Base-by-base conservation (phyloP, 1,140 invertebrate species). In the Orussus abietinus region DNA sequence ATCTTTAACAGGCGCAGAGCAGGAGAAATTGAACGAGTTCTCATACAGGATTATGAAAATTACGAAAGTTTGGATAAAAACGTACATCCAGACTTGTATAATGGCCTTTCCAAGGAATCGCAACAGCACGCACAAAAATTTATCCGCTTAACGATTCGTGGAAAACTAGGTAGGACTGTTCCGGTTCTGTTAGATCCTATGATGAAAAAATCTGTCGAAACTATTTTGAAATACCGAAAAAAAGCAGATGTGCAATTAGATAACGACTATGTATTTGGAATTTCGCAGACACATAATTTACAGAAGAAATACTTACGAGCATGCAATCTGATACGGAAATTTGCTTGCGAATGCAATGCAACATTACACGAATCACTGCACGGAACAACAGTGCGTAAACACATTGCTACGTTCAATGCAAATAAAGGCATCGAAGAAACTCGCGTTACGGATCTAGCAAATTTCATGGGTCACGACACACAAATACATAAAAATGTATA, bases 401-500 rank as follows among this genome's bases (percentile, higher is more conserved):
- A 47, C 17, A 47, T 47, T 19, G 45, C 45, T n/a, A 47, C 45
- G 9, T 42, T 36, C 28, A 41, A 15, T 19, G 13, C 32, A 13
- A 34, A 5, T 5, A 25, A 34, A 25, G 5, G 12, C 7, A 6
- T 49, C 9, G 18, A 18, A 28, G 29, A 50, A 0, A 20, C 36
- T 20, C 31, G 47, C 28, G 13, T 47, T 14, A 29, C 18, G 11
- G 17, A 25, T 21, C 13, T 50, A 17, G 48, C 48, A 0, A 42
- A 47, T 13, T 50, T 38, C 18, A 47, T 50, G 44, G 48, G 48
- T 9, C 48, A 50, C 14, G 12, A 19, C 13, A 30, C 35, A 14
- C 26, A 39, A 13, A 28, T 47, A 7, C 48, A 50, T 22, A 22
- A 28, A 38, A 25, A 37, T 13, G 36, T 35, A 15, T 50, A 50